Evolutionary conservation across 2,888 invertebrate genomes (phyloP), one percentile per base, ranked within the genome.

Genomic region (Lasioglossum malachurum): DNA sequence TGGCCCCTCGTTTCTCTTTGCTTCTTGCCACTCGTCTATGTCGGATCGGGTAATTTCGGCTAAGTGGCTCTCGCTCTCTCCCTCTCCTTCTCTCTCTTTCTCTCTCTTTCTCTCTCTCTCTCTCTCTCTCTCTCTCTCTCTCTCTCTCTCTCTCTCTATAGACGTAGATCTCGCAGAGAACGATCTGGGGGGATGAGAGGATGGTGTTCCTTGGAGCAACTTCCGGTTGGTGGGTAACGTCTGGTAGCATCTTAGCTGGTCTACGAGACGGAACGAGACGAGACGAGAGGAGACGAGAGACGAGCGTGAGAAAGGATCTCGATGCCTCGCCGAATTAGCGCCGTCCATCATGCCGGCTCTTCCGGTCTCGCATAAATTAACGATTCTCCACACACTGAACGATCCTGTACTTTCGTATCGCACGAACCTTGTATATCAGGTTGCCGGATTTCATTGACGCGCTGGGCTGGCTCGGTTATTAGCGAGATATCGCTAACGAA

Each of bases 21-120:
- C 83, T 82, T 80, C 82, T 82, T 78, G 83, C 75, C 69, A 82
- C 82, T 83, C 88, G 49, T 87, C 82, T 78, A 76, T 67, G 80
- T 86, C 79, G 80, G 74, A 79, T 83, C 82, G 41, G 78, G 89
- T 83, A 88, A 91, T 91, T 91, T 90, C 85, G 80, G 76, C 77
- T 84, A 91, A 89, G 87, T 86, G 87, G 83, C 75, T 74, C 80
- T 82, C 72, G 49, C 64, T 74, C 49, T 49, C 49, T 35, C 19
- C 12, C 31, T 73, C 73, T 23, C 27, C 5, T 23, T 35, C 35
- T 23, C 35, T 27, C 41, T 74, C 49, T 49, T 35, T 35, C 19
- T 4, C 31, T 73, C 73, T 23, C 27, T 2, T 23, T 35, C 35
- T 23, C 35, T 27, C 41, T 31, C 31, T 31, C 31, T 31, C 31